A percentile compares a stretch with the other conserved stretches of the same genome.
phyloP scores from a whole-genome alignment of 2,113 vertebrate species.

The Trogon surrucura region DNA sequence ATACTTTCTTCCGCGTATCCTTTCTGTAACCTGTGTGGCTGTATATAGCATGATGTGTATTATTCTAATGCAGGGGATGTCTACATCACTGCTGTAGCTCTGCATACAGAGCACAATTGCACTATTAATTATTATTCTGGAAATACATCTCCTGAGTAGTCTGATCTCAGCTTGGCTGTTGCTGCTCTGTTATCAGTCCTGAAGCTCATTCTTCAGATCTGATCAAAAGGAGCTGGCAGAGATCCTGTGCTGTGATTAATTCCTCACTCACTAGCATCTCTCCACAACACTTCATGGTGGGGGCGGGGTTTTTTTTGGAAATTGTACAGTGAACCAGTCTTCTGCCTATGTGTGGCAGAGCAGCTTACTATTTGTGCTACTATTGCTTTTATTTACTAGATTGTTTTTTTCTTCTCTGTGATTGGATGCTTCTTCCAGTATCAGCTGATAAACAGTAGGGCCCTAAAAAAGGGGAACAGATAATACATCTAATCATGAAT shows the following conservation, averaged over 20 bases:
- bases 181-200: constrained; percentile 23
- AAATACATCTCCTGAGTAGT: not conserved
- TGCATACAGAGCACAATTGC: constrained; percentile 7
- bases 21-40: not conserved
- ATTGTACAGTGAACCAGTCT: not conserved
- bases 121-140: constrained; percentile 58
- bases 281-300: not conserved
- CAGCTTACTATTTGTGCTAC: constrained; percentile 11
- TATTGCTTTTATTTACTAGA: constrained; percentile 3
- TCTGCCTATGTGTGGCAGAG: not conserved
- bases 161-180: constrained; percentile 5
- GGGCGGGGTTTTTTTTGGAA: not conserved
- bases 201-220: not conserved
- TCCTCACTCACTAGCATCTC: not conserved
- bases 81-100: not conserved
- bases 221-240: constrained; percentile 46
- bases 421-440: not conserved
- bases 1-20: not conserved
- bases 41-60: not conserved
- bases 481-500: not conserved
- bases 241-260: constrained; percentile 42
- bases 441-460: not conserved
- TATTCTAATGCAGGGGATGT: not conserved
- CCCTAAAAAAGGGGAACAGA: not conserved
- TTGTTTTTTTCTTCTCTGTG: not conserved